These are phyloP conservation scores for Acanthis flammea DNA, from an alignment of 2,797 vertebrate genomes.

Conservation along the genomic window DNA sequence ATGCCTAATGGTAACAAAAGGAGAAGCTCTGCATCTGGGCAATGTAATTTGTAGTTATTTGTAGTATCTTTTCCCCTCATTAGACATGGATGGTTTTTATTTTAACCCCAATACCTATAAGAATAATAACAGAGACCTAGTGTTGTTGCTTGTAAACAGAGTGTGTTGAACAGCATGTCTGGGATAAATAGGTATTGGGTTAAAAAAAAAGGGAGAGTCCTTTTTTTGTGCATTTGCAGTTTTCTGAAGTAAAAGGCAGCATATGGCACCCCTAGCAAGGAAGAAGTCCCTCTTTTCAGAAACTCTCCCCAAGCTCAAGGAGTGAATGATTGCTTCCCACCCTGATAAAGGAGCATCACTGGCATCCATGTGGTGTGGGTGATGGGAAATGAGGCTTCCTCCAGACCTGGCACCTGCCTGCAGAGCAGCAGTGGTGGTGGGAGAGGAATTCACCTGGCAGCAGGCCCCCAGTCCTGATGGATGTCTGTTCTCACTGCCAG, in stretches of 20 bases:
- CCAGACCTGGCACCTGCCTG: conserved; percentile 30
- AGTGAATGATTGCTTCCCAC: background rate
- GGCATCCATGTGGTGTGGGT: background rate
- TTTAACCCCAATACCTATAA: background rate
- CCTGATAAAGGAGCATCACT: background rate
- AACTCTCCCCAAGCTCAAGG: background rate
- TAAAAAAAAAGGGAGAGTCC: background rate
- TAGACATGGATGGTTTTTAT: background rate
- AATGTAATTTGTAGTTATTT: background rate
- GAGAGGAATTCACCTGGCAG: background rate
- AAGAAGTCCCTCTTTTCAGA: conserved; percentile 12
- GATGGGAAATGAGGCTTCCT: conserved; percentile 12
- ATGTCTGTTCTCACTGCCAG: background rate
- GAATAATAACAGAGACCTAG: background rate
- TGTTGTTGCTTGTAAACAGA: background rate
- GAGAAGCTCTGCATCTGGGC: background rate
- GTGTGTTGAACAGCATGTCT: background rate
- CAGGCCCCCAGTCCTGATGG: fast-evolving
- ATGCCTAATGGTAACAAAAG: background rate
- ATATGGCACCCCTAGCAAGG: background rate
- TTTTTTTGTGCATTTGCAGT: background rate
- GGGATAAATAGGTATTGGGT: background rate
- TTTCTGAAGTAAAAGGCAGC: conserved; percentile 1
- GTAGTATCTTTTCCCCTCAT: background rate
- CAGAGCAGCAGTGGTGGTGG: background rate